These are phyloP conservation scores for Ceratotherium simum DNA, from an alignment of 2,113 vertebrate species.

Conservation along the genomic window DNA sequence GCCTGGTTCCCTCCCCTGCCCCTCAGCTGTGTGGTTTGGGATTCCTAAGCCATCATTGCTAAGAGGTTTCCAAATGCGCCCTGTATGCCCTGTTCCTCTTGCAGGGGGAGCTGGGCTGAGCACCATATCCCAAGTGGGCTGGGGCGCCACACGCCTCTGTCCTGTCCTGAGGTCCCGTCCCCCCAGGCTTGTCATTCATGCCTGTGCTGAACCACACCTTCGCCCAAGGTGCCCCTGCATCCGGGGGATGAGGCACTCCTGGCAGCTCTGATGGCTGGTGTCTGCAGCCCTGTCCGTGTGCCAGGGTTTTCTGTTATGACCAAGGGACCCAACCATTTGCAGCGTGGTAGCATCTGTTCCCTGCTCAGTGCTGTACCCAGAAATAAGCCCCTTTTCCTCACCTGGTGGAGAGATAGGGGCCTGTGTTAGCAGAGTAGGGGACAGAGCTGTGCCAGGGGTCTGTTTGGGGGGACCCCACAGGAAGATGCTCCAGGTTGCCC, in stretches of 20 bases:
- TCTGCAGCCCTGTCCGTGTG: not conserved
- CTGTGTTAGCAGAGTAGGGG: not conserved
- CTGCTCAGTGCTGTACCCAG: not conserved
- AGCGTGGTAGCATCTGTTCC: not conserved
- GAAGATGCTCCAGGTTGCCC: fast-evolving
- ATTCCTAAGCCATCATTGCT: not conserved
- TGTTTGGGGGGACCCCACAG: not conserved
- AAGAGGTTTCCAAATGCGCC: fast-evolving
- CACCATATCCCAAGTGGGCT: fast-evolving
- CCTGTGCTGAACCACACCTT: not conserved
- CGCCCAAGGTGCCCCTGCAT: too few species aligned
- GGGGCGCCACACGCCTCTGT: not conserved
- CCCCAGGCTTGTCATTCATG: fast-evolving
- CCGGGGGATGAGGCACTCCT: fast-evolving
- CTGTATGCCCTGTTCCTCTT: not conserved
- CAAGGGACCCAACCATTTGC: too few species aligned
- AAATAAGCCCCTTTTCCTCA: not conserved
- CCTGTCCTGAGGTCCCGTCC: not conserved
- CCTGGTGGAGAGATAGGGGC: not conserved
- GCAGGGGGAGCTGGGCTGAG: not conserved
- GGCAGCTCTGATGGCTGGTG: not conserved
- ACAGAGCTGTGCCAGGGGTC: fast-evolving
- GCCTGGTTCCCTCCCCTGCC: not conserved
- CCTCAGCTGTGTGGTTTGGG: not conserved
- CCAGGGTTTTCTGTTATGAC: not conserved